Conservation (phyloP, 2,888 invertebrate genomes). For the Gortyna flavago region DNA sequence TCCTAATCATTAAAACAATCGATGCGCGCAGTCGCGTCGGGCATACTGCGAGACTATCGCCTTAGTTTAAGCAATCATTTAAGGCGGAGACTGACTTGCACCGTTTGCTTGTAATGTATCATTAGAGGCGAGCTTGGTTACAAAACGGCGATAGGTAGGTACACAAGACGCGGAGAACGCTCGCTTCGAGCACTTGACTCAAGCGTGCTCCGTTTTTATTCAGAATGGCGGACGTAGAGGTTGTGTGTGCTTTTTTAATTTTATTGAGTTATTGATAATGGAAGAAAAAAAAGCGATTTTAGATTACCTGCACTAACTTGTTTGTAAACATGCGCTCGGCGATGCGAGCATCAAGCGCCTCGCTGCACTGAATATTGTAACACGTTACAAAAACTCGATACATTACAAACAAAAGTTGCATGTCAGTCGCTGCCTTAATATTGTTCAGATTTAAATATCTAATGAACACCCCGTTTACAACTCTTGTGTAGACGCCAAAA, state of each 20-base stretch:
- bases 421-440: neutral
- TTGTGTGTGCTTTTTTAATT: neutral
- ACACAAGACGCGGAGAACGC: neutral
- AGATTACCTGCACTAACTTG: no score
- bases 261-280: no score
- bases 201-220: no score
- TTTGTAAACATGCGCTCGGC: no score
- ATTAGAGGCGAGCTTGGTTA: no score
- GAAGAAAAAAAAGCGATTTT: no score
- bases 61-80: neutral
- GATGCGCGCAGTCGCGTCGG: no score
- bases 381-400: neutral
- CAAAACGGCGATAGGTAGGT: no score
- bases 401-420: neutral
- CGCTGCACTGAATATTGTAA: neutral
- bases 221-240: neutral
- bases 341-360: no score
- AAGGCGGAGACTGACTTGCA: neutral
- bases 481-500: neutral
- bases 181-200: no score
- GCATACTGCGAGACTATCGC: neutral
- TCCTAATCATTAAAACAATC: neutral
- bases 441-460: neutral
- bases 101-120: no score
- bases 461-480: neutral